These are phyloP conservation scores for Uria aalge DNA, from an alignment of 2,113 vertebrate species.

Conservation along the genomic window DNA sequence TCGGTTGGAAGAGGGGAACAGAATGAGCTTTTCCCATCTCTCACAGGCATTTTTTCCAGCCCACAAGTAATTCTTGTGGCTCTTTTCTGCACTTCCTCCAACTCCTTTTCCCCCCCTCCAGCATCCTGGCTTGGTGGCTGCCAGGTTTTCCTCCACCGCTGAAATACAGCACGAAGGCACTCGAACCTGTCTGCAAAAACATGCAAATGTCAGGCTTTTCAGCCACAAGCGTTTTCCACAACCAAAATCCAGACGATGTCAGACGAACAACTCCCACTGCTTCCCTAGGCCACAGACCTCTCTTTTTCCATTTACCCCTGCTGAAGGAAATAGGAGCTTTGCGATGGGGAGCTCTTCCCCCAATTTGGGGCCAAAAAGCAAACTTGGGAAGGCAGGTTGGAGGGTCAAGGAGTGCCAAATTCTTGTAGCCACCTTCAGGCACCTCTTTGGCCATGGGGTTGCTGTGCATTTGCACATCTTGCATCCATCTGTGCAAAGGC, in stretches of 20 bases:
- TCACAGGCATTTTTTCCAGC: background rate
- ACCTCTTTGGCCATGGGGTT: background rate
- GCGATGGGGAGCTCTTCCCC: background rate
- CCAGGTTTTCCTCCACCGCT: background rate
- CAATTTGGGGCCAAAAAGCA: background rate
- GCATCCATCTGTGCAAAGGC: background rate
- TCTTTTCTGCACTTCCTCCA: background rate
- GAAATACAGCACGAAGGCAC: rapidly evolving
- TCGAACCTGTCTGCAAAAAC: background rate
- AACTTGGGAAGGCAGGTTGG: background rate
- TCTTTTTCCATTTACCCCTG: background rate
- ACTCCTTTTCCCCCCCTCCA: background rate
- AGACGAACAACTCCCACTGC: background rate
- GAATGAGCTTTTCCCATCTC: background rate
- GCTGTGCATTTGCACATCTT: background rate
- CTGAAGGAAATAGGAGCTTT: background rate
- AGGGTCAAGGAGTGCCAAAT: background rate
- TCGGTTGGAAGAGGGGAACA: background rate
- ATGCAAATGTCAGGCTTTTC: background rate
- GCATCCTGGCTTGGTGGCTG: background rate
- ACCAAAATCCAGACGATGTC: background rate
- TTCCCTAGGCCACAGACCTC: background rate
- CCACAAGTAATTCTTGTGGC: background rate
- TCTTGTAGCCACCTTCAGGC: background rate
- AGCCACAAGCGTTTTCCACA: background rate